These are phyloP conservation scores for Rattus rattus DNA, from an alignment of 2,113 vertebrate genomes.

Conservation along the genomic window DNA sequence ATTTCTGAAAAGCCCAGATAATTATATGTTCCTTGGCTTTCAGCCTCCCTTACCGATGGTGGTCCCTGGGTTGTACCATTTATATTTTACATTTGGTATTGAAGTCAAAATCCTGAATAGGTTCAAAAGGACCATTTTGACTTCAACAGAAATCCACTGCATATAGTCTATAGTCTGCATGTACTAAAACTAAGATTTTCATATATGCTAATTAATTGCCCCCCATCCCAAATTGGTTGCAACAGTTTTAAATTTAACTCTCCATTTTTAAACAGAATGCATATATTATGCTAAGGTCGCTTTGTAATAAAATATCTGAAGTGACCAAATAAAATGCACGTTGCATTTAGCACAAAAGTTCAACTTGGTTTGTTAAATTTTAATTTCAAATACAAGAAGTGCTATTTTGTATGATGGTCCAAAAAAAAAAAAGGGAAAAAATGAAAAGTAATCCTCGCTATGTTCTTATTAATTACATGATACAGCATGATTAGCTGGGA, in stretches of 20 bases:
- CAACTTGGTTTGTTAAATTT: conserved; percentile 36
- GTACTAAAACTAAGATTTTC: conserved; percentile 75
- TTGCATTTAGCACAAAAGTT: conserved; percentile 55
- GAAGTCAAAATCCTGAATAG: conserved; percentile 75
- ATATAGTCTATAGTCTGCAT: conserved; percentile 72
- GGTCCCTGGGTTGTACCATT: conserved; percentile 73
- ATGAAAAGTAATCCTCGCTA: conserved; percentile 65
- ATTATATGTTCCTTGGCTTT: conserved; percentile 82
- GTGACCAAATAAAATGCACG: conserved; percentile 53
- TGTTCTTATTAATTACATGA: conserved; percentile 79
- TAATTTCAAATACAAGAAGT: conserved; percentile 52
- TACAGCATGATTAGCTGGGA: conserved; percentile 73
- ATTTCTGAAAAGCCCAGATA: conserved; percentile 84
- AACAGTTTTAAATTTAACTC: conserved; percentile 64
- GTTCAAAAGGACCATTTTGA: conserved; percentile 78
- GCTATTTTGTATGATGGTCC: conserved; percentile 19
- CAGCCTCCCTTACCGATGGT: conserved; percentile 71
- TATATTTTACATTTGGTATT: conserved; percentile 75
- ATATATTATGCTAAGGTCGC: conserved; percentile 47
- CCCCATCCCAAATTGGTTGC: conserved; percentile 47
- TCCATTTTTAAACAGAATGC: conserved; percentile 41
- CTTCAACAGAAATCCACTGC: conserved; percentile 72
- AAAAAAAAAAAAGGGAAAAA: conserved; percentile 20
- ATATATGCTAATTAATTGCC: conserved; percentile 79
- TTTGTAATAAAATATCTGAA: conserved; percentile 60